Percentiles rank a stretch among this genome's conserved stretches.
Evolutionary conservation across 2,113 vertebrate genomes (phyloP).

Genomic region (Saguinus midas): DNA sequence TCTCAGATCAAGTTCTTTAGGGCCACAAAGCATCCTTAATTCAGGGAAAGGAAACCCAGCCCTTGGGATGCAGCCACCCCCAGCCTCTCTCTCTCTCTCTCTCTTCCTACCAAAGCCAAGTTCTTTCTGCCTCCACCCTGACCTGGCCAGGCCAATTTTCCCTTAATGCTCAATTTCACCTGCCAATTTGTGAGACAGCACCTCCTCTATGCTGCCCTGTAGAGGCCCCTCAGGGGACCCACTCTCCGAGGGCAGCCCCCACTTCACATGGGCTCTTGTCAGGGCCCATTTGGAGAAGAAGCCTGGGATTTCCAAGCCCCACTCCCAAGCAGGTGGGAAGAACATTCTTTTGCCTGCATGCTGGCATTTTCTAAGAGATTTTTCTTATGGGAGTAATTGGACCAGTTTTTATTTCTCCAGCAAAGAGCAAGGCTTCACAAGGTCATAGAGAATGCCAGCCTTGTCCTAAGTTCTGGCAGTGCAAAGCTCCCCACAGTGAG

Average conservation of each 20-base stretch:
- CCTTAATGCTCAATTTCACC: conserved; percentile 20
- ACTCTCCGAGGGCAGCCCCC: fast-evolving
- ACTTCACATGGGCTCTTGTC: background rate
- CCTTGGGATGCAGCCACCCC: background rate
- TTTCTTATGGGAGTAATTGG: conserved; percentile 58
- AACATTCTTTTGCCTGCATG: background rate
- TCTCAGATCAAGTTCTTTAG: background rate
- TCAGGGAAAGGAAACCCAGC: background rate
- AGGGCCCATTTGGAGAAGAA: background rate
- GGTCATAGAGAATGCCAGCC: conserved; percentile 37
- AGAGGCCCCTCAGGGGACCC: background rate
- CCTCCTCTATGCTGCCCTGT: background rate
- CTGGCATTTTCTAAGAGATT: background rate
- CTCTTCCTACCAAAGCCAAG: background rate
- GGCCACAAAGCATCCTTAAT: fast-evolving
- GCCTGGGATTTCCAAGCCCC: background rate
- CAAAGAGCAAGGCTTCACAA: background rate
- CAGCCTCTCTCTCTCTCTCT: background rate
- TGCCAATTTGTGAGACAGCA: background rate
- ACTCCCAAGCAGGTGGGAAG: background rate
- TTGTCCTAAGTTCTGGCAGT: background rate
- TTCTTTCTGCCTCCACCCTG: background rate
- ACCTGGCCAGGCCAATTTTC: background rate
- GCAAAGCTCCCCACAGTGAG: background rate
- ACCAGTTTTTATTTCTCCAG: background rate